Conservation (phyloP, 1,140 invertebrate species). For the Dreissena rostriformis region DNA sequence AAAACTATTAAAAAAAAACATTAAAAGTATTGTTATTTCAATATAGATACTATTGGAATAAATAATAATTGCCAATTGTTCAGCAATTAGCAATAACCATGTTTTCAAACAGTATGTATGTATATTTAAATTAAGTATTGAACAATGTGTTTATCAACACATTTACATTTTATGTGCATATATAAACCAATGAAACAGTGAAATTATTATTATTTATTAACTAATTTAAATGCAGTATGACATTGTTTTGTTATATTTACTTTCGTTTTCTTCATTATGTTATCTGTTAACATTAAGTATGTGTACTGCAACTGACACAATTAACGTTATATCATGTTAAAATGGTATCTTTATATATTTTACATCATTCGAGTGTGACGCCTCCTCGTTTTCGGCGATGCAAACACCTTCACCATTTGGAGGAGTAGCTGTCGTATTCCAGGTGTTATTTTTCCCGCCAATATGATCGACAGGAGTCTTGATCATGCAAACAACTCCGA, state of each 20-base stretch:
- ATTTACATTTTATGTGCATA: background rate
- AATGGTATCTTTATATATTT: background rate
- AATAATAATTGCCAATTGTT: no score
- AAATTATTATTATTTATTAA: background rate
- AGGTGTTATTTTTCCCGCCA: background rate
- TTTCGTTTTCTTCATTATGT: background rate
- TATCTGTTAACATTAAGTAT: background rate
- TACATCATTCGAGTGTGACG: conserved; percentile 42
- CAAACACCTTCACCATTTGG: background rate
- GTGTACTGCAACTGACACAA: background rate
- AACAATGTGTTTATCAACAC: no score
- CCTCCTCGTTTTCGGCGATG: conserved; percentile 10
- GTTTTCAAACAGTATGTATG: background rate
- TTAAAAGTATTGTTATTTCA: no score
- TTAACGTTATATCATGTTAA: background rate
- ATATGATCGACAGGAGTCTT: conserved; percentile 21
- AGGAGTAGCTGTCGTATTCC: background rate
- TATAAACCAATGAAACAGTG: no score
- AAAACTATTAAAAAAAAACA: no score
- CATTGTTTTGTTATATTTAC: background rate
- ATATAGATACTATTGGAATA: no score
- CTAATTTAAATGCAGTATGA: background rate
- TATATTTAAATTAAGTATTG: no score
- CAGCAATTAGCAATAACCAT: no score
- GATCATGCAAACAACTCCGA: conserved; percentile 94